A percentile compares a stretch with the other conserved stretches of the same genome.
phyloP scores from a whole-genome alignment of 2,888 invertebrate genomes.

The Drosophila neutralis region DNA sequence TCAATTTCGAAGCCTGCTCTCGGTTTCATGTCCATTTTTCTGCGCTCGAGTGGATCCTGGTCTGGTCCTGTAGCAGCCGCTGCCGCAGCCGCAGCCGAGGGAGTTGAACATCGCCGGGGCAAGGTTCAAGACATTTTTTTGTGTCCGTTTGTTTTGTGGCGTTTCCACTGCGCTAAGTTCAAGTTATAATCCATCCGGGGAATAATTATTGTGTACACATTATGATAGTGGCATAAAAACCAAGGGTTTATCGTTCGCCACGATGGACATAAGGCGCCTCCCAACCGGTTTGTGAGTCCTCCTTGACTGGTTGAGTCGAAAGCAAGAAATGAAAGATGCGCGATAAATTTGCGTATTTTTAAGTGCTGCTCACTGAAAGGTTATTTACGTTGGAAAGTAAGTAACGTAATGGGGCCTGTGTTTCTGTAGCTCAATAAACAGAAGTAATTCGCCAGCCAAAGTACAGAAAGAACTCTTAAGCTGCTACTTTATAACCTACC shows the following conservation, averaged over 20 bases:
- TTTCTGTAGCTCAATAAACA: slow-evolving; percentile 33
- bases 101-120: slow-evolving; percentile 54
- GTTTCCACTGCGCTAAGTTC: slow-evolving; percentile 61
- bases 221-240: slow-evolving; percentile 71
- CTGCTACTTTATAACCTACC: slow-evolving; percentile 26
- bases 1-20: slow-evolving; percentile 36
- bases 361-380: slow-evolving; percentile 54
- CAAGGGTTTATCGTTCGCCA: slow-evolving; percentile 66
- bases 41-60: slow-evolving; percentile 53
- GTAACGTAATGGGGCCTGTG: slow-evolving; percentile 22
- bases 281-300: neutral
- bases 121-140: slow-evolving; percentile 60
- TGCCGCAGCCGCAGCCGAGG: slow-evolving; percentile 25
- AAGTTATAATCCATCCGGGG: slow-evolving; percentile 77
- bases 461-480: slow-evolving; percentile 21
- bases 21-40: slow-evolving; percentile 58
- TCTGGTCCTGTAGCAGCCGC: slow-evolving; percentile 2
- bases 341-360: slow-evolving; percentile 65
- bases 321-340: slow-evolving; percentile 53
- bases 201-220: slow-evolving; percentile 81
- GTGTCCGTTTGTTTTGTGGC: slow-evolving; percentile 44
- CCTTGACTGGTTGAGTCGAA: slow-evolving; percentile 19
- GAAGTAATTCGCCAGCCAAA: slow-evolving; percentile 28
- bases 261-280: slow-evolving; percentile 51
- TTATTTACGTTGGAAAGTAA: slow-evolving; percentile 52